These are phyloP conservation scores for Autographa pulchrina DNA, from an alignment of 2,888 invertebrate species.

Conservation along the genomic window DNA sequence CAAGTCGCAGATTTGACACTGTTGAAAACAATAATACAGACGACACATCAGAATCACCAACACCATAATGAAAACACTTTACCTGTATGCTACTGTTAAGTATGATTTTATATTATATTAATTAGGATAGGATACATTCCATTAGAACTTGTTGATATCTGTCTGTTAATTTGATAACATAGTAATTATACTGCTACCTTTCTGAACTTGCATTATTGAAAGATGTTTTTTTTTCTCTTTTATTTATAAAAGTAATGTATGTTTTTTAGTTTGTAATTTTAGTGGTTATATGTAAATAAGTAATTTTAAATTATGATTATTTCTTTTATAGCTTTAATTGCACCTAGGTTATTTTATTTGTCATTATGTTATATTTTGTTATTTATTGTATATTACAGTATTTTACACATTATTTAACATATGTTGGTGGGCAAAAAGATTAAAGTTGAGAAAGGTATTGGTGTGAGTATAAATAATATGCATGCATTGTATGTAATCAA, in stretches of 20 bases:
- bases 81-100: constrained; percentile 16
- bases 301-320: constrained; percentile 2
- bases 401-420: not conserved
- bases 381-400: not conserved
- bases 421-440: too few species aligned
- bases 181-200: not conserved
- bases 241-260: not conserved
- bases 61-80: constrained; percentile 27
- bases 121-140: constrained; percentile 32
- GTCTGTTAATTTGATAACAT: not conserved
- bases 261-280: not conserved
- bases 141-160: not conserved
- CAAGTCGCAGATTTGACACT: constrained; percentile 65
- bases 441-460: not conserved
- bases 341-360: not conserved
- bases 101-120: constrained; percentile 20
- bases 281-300: not conserved
- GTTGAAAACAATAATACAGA: constrained; percentile 64
- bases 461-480: not conserved
- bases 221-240: not conserved
- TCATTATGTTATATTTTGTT: not conserved
- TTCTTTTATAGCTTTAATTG: constrained; percentile 1
- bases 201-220: not conserved
- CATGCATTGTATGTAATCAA: not conserved
- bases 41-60: constrained; percentile 61